These are phyloP conservation scores for Ascidia mentula DNA, from an alignment of 23 tunicate species.

Conservation along the genomic window DNA sequence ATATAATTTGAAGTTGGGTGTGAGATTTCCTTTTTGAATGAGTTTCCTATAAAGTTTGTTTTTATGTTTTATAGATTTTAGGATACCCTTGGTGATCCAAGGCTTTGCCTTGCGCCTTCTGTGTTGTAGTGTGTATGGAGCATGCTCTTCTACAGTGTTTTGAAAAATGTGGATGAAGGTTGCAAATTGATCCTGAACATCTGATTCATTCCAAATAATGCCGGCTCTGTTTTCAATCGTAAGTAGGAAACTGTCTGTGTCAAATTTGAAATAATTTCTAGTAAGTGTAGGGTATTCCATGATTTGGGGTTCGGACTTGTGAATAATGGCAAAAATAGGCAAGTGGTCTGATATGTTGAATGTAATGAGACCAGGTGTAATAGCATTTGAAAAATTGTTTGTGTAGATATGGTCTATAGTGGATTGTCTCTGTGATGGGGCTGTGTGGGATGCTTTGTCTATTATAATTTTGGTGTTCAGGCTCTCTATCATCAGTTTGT, in stretches of 20 bases:
- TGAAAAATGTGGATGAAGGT: not conserved
- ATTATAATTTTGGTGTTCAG: not conserved
- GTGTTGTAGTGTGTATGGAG: not conserved
- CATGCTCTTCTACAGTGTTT: not conserved
- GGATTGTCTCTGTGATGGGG: not conserved
- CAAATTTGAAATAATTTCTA: too few species aligned
- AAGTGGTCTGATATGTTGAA: not conserved
- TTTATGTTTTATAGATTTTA: constrained; percentile 2
- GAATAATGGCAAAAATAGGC: not conserved
- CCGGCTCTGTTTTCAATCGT: too few species aligned
- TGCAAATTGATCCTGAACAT: not conserved
- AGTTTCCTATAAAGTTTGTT: not conserved
- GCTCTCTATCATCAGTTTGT: not conserved
- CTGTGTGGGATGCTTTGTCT: not conserved
- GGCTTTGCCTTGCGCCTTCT: not conserved
- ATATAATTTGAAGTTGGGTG: not conserved
- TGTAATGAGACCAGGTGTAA: not conserved
- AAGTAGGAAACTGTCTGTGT: too few species aligned
- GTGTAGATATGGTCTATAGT: not conserved
- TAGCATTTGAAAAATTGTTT: not conserved
- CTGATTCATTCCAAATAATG: too few species aligned
- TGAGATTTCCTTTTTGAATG: not conserved
- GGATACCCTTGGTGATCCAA: not conserved
- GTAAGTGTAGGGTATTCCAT: too few species aligned
- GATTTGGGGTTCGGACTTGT: too few species aligned